phyloP scores from a whole-genome alignment of 2,797 vertebrate species.

The Sebastes kiyomatsui region DNA sequence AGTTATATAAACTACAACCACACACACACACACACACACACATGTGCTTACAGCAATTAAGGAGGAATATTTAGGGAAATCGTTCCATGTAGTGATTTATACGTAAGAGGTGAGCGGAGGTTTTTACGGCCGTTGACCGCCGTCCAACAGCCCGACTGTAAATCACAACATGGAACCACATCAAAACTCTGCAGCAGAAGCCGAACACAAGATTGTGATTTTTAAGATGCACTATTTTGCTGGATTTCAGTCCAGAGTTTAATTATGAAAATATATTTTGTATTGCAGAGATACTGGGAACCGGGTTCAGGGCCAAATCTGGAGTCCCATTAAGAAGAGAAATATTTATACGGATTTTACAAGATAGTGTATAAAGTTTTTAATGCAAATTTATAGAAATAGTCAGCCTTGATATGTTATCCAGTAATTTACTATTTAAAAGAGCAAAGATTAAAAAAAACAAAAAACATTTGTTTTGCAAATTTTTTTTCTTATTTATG shows the following conservation, averaged over 20 bases:
- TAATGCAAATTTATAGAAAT: background rate
- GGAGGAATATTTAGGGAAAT: background rate
- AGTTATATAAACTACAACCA: background rate
- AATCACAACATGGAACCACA: slow-evolving; percentile 14
- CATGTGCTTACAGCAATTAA: background rate
- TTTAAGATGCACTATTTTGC: background rate
- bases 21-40: background rate
- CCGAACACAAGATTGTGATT: background rate
- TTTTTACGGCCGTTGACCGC: background rate
- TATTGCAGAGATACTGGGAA: background rate
- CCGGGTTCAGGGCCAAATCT: background rate
- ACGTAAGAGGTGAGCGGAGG: background rate
- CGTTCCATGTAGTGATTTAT: background rate
- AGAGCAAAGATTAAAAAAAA: background rate
- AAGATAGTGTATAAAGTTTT: background rate
- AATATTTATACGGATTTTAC: background rate
- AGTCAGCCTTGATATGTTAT: background rate
- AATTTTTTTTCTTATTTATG: too few species aligned
- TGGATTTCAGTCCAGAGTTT: background rate
- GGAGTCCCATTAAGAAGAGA: background rate
- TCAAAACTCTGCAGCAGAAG: background rate
- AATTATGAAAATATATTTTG: background rate
- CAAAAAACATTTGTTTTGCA: background rate
- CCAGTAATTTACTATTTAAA: background rate
- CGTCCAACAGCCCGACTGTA: background rate